phyloP scores from a whole-genome alignment of 1,140 invertebrate species.

The Sarcophaga bullata region DNA sequence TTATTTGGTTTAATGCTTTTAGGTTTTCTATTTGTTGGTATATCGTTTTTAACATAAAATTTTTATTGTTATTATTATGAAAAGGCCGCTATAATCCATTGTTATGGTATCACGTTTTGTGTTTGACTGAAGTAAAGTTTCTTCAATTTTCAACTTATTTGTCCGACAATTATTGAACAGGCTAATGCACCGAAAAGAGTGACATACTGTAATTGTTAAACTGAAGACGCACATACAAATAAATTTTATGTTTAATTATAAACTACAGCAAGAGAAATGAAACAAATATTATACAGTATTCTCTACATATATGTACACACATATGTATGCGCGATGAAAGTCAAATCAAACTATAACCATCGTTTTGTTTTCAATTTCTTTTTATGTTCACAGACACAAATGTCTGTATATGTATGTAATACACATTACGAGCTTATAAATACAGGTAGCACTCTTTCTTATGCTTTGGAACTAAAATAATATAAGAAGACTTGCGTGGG shows the following conservation, averaged over 20 bases:
- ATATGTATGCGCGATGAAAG: neutral
- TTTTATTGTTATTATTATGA: neutral
- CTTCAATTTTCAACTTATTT: constrained; percentile 8
- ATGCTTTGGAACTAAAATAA: too few relatives aligned
- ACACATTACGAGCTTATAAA: neutral
- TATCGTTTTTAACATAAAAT: neutral
- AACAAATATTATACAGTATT: too few relatives aligned
- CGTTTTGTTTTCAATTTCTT: neutral
- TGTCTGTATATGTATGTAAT: neutral
- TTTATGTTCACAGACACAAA: neutral
- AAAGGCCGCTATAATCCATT: constrained; percentile 8
- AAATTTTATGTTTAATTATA: neutral
- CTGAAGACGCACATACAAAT: neutral
- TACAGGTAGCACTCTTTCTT: neutral
- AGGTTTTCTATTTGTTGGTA: neutral
- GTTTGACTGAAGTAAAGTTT: constrained; percentile 16
- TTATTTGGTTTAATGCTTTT: neutral
- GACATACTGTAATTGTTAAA: constrained; percentile 17
- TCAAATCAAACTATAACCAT: neutral
- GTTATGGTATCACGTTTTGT: constrained; percentile 19
- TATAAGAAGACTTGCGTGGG: too few relatives aligned
- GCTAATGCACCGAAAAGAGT: neutral
- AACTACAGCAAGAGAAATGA: neutral
- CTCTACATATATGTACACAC: neutral
- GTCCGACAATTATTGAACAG: constrained; percentile 11